Base-by-base conservation (phyloP, 2,113 vertebrate genomes). In the Picathartes gymnocephalus region DNA sequence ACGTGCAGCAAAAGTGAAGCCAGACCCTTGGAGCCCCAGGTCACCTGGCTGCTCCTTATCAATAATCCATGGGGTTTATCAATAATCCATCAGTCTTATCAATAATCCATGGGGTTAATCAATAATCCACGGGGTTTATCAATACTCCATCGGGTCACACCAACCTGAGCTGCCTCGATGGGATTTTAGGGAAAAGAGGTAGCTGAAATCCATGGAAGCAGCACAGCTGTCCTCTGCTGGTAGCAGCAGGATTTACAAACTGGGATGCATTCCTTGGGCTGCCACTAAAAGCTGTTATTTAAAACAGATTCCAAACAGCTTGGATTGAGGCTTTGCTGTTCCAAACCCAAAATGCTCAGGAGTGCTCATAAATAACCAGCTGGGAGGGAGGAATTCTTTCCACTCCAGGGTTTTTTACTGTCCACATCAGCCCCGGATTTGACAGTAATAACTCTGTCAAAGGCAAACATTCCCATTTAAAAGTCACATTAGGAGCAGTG, bases 171-270 rank as follows among this genome's bases (percentile, higher is more conserved):
- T 79, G 57, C 64, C 68, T 53, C 13, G 0, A 10, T 14, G 24
- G 44, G 61, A 9, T 50, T 50, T 60, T 1, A 35, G 57, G 56
- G 31, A 13, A 33, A 27, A 33, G 5, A 39, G 3, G 31, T 37
- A 58, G 50, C 60, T 27, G 7, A 4, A 45, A 18, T 3, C 7
- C 33, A 10, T 0, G 21, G 64, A 33, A 89, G 86, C 13, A 81
- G 82, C 90, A 78, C 25, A 80, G 71, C 54, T 65, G 92, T 69
- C 92, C 95, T 83, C 95, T 96, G 94, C 93, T 83, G 94, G 94
- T 1, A 28, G 79, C 31, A 62, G 53, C 51, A 33, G 39, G 74
- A 42, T 62, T 62, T 71, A 10, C 27, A 44, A 60, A 47, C 8
- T 3, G 1, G 78, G 76, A 14, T 18, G 33, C 82, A 64, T 87